Evolutionary conservation across 2,888 invertebrate genomes (phyloP).

Genomic region (Atherix ibis): DNA sequence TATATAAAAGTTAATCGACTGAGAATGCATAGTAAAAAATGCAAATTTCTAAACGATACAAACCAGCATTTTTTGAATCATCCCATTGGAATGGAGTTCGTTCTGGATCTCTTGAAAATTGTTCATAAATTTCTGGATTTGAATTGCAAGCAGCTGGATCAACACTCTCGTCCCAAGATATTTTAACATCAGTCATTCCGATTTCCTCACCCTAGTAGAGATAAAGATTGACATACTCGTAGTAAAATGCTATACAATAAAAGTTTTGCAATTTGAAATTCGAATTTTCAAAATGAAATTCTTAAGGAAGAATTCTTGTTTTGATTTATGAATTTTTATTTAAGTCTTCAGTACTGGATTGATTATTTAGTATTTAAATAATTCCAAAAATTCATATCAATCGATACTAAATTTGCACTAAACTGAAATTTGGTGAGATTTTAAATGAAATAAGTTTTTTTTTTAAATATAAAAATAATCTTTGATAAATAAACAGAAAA

Average conservation of each 20-base stretch:
- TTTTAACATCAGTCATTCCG: conserved; percentile 41
- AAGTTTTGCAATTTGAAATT: neutral
- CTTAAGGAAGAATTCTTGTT: neutral
- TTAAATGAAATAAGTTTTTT: too few species aligned
- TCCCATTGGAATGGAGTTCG: conserved; percentile 51
- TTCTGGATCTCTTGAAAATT: conserved; percentile 37
- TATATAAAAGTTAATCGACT: neutral
- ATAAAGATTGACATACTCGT: neutral
- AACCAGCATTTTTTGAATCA: conserved; percentile 30
- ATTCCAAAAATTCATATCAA: too few species aligned
- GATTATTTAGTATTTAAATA: too few species aligned
- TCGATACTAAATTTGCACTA: too few species aligned
- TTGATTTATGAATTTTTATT: too few species aligned
- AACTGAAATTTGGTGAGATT: too few species aligned
- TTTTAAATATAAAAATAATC: too few species aligned
- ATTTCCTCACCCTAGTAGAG: conserved; percentile 47
- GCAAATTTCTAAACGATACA: neutral
- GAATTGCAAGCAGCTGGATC: conserved; percentile 39
- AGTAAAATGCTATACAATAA: neutral
- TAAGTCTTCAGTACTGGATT: too few species aligned
- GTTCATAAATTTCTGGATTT: conserved; percentile 29
- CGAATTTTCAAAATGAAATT: neutral
- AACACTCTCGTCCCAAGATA: conserved; percentile 35
- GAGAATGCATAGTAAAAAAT: neutral
- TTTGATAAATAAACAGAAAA: too few species aligned